phyloP scores from a whole-genome alignment of 2,888 invertebrate species.

The Orchesella flavescens region DNA sequence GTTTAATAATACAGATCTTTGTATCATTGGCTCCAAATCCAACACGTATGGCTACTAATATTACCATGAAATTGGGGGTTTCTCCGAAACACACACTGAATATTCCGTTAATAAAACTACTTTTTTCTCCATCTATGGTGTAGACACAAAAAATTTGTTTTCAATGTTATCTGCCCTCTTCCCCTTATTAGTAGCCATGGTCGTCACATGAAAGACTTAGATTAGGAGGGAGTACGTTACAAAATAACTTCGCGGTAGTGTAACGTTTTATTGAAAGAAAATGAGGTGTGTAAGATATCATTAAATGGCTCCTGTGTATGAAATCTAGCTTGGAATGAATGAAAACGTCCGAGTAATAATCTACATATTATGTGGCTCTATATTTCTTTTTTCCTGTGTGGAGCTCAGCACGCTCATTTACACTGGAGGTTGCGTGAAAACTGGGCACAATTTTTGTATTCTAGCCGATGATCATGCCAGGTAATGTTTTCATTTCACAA shows the following conservation, averaged over 20 bases:
- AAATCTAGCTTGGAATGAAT: constrained; percentile 49
- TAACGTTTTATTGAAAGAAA: constrained; percentile 57
- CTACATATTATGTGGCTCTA: constrained; percentile 9
- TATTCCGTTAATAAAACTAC: constrained; percentile 24
- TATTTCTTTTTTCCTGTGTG: not conserved
- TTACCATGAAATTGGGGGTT: constrained; percentile 13
- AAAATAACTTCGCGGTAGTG: constrained; percentile 12
- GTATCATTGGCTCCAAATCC: not conserved
- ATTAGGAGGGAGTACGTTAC: constrained; percentile 44
- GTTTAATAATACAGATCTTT: not conserved
- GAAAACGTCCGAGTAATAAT: constrained; percentile 17
- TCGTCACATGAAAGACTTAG: constrained; percentile 46
- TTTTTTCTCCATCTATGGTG: constrained; percentile 21
- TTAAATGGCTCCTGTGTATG: constrained; percentile 54
- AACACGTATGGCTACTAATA: constrained; percentile 2
- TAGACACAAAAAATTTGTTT: constrained; percentile 62
- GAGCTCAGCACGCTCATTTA: not conserved
- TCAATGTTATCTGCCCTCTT: constrained; percentile 55
- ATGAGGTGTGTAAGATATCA: constrained; percentile 60
- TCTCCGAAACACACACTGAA: not conserved
- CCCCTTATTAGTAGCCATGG: constrained; percentile 57
- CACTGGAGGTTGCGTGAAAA: not conserved
- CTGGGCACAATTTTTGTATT: not conserved
- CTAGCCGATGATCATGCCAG: too few species aligned
- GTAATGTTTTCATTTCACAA: not conserved